Percentiles rank a stretch among this genome's conserved stretches.
Conservation (phyloP, 2,888 invertebrate genomes). For the Loripinus fragilis region DNA sequence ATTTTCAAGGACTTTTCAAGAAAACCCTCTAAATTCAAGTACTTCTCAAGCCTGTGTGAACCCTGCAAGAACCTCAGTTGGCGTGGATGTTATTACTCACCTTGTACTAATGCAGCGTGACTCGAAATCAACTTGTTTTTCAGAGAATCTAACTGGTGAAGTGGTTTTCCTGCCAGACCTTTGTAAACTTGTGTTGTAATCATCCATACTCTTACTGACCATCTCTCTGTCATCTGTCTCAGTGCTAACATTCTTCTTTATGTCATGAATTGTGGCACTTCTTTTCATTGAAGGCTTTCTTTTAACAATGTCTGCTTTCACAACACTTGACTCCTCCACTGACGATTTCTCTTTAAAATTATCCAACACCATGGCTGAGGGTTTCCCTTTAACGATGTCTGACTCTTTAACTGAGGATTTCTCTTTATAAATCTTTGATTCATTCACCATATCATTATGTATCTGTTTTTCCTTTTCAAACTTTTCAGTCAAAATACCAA, state of each 20-base stretch:
- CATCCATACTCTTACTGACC: background rate
- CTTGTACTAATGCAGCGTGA: background rate
- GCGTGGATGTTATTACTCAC: background rate
- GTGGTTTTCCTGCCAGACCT: background rate
- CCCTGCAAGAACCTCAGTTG: too few species aligned
- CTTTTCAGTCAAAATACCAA: conserved; percentile 38
- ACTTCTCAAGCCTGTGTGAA: too few species aligned
- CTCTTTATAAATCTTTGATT: background rate
- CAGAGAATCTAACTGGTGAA: background rate
- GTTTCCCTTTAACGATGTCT: background rate
- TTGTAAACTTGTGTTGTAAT: background rate
- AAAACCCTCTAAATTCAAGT: too few species aligned
- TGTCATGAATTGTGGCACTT: background rate
- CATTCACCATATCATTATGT: too few species aligned
- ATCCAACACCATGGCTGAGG: background rate
- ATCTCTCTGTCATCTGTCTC: background rate
- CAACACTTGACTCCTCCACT: too few species aligned
- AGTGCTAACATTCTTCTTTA: background rate
- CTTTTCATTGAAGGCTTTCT: background rate
- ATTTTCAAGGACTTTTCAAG: too few species aligned
- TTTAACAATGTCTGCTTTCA: background rate
- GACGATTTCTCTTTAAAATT: too few species aligned
- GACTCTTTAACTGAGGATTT: background rate
- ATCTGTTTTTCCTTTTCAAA: too few species aligned
- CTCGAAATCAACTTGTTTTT: conserved; percentile 3